Base-by-base conservation (phyloP, 64 coral and sea anemone genomes). In the Actinia equina region DNA sequence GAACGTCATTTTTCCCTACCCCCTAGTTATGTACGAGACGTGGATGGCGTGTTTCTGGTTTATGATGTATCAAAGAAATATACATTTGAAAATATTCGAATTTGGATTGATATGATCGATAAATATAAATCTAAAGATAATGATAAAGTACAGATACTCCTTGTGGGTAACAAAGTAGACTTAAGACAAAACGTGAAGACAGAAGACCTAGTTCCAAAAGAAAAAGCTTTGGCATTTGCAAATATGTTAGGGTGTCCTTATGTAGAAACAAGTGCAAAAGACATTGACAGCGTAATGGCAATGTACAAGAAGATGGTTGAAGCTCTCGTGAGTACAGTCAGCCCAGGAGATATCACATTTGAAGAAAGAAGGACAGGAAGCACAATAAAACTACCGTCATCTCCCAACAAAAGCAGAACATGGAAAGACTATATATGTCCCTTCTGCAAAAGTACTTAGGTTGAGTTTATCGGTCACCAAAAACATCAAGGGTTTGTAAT, bases 101-200 rank as follows among this genome's bases (percentile, higher is more conserved):
- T 74, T 25, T 74, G 69, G 69, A 74, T 74, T 12, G 20, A 74
- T 11, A 74, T 41, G 26, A 41, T 74, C 26, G 41, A 74, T 80
- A 17, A 43, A 7, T 15, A 60, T 8, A 22, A 64, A 13, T 27
- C 52, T 62, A 14, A 42, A 30, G 74, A 88, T 59, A 12, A 37
- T 19, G 76, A 88, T 22, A 80, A 6, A 9, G 15, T 37, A 1
- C 57, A 78, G 26, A 58, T 80, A 5, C 77, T 80, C 57, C 60
- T 88, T 16, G 86, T 88, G 0, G 88, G 88, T 11, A 89, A 89
- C 60, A 89, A 89, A 70, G 61, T 63, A 14, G 25, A 43, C 12
- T 22, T 80, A 62, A 18, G 44, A 61, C 30, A 67, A 88, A 80
- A 59, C 86, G 13, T 37, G 69, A 74, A 74, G 15, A 9, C 69